phyloP scores from a whole-genome alignment of 2,113 vertebrate genomes.

The Melanocharis versteri region DNA sequence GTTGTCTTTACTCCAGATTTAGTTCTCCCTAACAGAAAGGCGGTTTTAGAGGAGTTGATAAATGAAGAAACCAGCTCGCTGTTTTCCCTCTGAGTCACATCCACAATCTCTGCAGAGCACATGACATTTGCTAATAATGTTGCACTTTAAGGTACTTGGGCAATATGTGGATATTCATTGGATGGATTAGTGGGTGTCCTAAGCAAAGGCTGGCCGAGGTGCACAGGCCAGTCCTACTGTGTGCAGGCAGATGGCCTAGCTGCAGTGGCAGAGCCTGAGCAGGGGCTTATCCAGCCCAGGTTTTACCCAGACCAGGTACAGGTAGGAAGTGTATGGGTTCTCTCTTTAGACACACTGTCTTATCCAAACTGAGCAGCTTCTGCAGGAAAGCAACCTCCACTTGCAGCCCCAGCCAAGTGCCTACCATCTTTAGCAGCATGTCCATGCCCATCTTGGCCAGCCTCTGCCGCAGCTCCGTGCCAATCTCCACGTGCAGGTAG shows the following conservation, averaged over 20 bases:
- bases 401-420: background rate
- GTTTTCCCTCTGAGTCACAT: background rate
- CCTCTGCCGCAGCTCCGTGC: constrained; percentile 77
- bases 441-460: constrained; percentile 90
- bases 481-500: constrained; percentile 77
- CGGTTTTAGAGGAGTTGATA: background rate
- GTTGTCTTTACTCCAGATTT: background rate
- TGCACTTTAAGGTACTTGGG: background rate
- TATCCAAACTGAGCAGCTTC: background rate
- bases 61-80: background rate
- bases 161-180: background rate
- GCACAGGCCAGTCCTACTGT: background rate
- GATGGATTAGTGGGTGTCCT: background rate
- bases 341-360: background rate
- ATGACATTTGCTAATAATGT: background rate
- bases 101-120: background rate
- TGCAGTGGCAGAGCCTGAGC: background rate
- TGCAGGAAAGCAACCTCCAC: background rate
- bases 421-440: constrained; percentile 94
- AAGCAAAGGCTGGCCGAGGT: background rate
- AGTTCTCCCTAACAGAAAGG: background rate
- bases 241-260: background rate
- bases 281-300: background rate
- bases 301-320: background rate
- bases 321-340: background rate